Conservation (phyloP, 1,140 invertebrate species). For the Drosophila parvula region DNA sequence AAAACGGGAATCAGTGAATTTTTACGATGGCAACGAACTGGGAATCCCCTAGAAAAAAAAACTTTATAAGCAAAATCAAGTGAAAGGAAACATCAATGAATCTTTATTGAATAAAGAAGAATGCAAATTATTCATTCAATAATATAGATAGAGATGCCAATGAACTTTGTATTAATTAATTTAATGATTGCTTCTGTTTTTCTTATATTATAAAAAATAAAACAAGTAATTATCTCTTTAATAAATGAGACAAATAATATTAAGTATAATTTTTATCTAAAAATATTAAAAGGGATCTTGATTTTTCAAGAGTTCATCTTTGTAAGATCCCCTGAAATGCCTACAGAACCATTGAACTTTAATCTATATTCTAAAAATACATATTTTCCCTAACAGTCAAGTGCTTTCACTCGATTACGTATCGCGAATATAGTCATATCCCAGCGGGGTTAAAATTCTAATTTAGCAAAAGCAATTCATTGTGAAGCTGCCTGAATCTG, state of each 20-base stretch:
- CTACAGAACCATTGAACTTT: neutral
- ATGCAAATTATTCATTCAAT: slow-evolving; percentile 3
- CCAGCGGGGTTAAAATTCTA: slow-evolving; percentile 30
- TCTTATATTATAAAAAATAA: neutral
- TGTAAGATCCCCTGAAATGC: neutral
- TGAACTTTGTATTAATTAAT: neutral
- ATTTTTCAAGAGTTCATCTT: neutral
- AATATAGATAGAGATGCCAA: neutral
- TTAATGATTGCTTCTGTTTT: neutral
- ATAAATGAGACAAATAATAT: neutral
- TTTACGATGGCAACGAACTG: slow-evolving; percentile 16
- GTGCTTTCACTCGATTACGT: too few species aligned
- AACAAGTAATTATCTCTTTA: neutral
- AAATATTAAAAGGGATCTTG: neutral
- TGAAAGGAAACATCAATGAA: slow-evolving; percentile 13
- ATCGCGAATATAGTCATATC: slow-evolving; percentile 6
- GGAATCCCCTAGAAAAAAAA: slow-evolving; percentile 9
- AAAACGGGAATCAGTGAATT: neutral
- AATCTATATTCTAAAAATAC: neutral
- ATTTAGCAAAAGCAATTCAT: slow-evolving; percentile 44
- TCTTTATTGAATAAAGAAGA: slow-evolving; percentile 2
- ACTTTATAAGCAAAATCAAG: neutral
- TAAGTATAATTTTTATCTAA: neutral
- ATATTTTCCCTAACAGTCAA: neutral
- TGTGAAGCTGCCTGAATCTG: slow-evolving; percentile 20